These are phyloP conservation scores for Graptemys geographica DNA, from an alignment of 2,797 vertebrate species.

Conservation along the genomic window DNA sequence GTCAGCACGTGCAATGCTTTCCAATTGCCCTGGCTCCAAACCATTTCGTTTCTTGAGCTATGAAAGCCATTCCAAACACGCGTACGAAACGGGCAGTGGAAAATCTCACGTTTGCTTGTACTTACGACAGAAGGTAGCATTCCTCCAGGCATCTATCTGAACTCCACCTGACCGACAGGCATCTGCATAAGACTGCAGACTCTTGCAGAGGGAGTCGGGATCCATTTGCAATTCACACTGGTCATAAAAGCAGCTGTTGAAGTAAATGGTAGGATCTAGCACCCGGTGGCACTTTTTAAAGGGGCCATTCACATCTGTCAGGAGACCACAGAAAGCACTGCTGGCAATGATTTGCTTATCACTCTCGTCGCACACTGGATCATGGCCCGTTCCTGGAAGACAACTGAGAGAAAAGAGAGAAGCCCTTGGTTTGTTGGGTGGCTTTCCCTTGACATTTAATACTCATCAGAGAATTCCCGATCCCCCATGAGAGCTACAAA, in stretches of 20 bases:
- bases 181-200: conserved; percentile 38
- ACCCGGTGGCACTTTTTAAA: conserved; percentile 33
- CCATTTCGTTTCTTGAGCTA: background rate
- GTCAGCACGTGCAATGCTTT: background rate
- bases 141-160: conserved; percentile 39
- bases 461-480: background rate
- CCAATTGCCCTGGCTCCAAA: background rate
- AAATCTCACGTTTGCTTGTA: background rate
- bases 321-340: conserved; percentile 41
- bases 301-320: conserved; percentile 24
- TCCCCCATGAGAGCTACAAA: background rate
- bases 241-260: conserved; percentile 39
- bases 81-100: background rate
- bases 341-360: conserved; percentile 22
- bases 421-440: background rate
- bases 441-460: background rate
- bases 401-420: background rate
- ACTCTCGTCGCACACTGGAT: background rate
- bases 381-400: background rate
- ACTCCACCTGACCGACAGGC: conserved; percentile 37
- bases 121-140: conserved; percentile 59
- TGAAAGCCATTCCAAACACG: background rate
- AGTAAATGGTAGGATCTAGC: conserved; percentile 24
- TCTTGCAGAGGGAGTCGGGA: conserved; percentile 17
- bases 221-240: conserved; percentile 25